Evolutionary conservation across 92 coral and sea anemone species (phyloP), one percentile per base, ranked within the genome.

Genomic region (Epizoanthus fatuus): DNA sequence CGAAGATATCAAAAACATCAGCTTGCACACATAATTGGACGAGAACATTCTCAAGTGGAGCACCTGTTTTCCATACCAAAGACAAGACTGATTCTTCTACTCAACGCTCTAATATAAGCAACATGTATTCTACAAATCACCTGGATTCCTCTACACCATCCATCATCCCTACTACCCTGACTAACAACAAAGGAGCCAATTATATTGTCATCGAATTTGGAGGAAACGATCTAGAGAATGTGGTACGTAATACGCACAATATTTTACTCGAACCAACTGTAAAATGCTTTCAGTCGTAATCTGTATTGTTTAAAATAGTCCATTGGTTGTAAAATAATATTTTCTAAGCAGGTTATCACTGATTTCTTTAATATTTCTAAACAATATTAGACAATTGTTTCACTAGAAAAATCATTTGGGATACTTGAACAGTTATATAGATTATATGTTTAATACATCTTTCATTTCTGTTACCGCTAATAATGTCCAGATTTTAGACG

Each of bases 131-230:
- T 16, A 17, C 55, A 22, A 70, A 47, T 15, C 29, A 39, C 3
- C 53, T 49, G 29, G 74, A 3, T 69, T 39, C 39, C 74, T 40
- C 15, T 20, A 71, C 58, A 1, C 52, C 55, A 20, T 8, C 59
- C 11, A 56, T 47, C 12, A 39, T 14, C 32, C 11, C 60, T 2
- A 72, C 22, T 4, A 25, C 63, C 7, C 42, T 40, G 37, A 17
- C 57, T 45, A 22, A 10, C 56, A 19, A 11, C n/a, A 3, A 72
- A 66, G 11, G 72, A 49, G 59, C 60, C 10, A 59, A 51, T 47
- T 72, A 63, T 14, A 59, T 72, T 16, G 56, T 72, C 35, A 72
- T 72, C 10, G n/a, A 72, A 25, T 70, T 70, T 42, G 60, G 78
- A 0, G 54, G 9, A 72, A 14, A n/a, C 0, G 62, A 72, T 25